Conservation (phyloP, 1,140 invertebrate species). For the Drosophila truncata region DNA sequence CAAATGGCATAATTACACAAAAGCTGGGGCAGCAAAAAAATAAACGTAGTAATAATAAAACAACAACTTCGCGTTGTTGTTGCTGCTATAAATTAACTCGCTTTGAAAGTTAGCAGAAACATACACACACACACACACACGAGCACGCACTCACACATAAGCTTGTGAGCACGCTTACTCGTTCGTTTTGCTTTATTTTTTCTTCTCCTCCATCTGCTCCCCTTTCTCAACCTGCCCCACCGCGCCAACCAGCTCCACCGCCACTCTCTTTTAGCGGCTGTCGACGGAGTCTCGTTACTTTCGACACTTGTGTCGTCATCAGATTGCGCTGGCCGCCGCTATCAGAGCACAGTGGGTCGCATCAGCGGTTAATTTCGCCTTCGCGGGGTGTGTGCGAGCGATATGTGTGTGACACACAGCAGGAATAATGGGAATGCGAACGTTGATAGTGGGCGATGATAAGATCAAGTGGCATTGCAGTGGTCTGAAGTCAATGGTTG, state of each 20-base stretch:
- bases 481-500: not conserved
- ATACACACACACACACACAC: constrained; percentile 26
- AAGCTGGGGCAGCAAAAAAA: constrained; percentile 46
- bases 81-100: constrained; percentile 76
- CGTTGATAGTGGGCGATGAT: constrained; percentile 37
- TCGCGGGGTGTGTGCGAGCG: constrained; percentile 28
- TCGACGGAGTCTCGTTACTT: constrained; percentile 77
- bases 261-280: constrained; percentile 41
- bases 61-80: constrained; percentile 40
- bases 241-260: not conserved
- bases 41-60: constrained; percentile 29
- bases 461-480: constrained; percentile 14
- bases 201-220: constrained; percentile 16
- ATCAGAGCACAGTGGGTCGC: constrained; percentile 61
- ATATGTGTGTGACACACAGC: constrained; percentile 19
- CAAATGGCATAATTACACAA: constrained; percentile 65
- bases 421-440: constrained; percentile 27
- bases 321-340: constrained; percentile 62
- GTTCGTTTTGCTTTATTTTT: constrained; percentile 49
- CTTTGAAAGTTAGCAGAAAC: constrained; percentile 75
- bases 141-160: constrained; percentile 21
- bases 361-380: constrained; percentile 6
- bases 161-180: constrained; percentile 52
- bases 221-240: not conserved
- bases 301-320: constrained; percentile 82